phyloP scores from a whole-genome alignment of 2,113 vertebrate species.

The Martes martes region DNA sequence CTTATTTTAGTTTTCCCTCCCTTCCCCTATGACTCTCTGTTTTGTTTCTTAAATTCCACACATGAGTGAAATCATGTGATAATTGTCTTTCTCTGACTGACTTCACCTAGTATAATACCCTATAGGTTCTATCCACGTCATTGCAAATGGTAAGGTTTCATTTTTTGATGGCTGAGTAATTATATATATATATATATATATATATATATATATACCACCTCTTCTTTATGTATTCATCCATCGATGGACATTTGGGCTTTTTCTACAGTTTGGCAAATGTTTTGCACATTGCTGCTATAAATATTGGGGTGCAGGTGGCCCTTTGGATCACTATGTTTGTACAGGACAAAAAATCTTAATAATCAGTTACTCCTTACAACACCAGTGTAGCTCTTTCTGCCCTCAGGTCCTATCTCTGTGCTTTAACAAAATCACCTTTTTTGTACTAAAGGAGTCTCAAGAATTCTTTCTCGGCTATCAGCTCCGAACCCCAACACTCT shows the following conservation, averaged over 20 bases:
- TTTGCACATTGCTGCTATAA: background rate
- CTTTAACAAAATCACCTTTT: background rate
- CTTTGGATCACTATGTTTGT: background rate
- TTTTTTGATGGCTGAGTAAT: background rate
- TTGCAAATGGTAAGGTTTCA: background rate
- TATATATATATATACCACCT: no score
- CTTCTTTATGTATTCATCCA: background rate
- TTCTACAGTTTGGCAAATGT: background rate
- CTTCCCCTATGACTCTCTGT: background rate
- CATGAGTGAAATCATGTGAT: background rate
- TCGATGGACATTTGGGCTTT: background rate
- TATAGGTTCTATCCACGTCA: background rate
- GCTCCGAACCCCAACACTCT: background rate
- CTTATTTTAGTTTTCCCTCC: background rate
- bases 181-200: no score
- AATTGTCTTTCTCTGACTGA: background rate
- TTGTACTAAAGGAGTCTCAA: background rate
- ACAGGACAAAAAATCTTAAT: background rate
- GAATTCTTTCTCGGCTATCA: background rate
- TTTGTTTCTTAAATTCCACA: background rate
- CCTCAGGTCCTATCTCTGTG: background rate
- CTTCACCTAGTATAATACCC: background rate
- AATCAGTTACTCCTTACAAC: background rate
- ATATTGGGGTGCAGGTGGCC: background rate
- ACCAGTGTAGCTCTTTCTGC: background rate